These are phyloP conservation scores for Lagenorhynchus albirostris DNA, from an alignment of 2,113 vertebrate species.

Conservation along the genomic window DNA sequence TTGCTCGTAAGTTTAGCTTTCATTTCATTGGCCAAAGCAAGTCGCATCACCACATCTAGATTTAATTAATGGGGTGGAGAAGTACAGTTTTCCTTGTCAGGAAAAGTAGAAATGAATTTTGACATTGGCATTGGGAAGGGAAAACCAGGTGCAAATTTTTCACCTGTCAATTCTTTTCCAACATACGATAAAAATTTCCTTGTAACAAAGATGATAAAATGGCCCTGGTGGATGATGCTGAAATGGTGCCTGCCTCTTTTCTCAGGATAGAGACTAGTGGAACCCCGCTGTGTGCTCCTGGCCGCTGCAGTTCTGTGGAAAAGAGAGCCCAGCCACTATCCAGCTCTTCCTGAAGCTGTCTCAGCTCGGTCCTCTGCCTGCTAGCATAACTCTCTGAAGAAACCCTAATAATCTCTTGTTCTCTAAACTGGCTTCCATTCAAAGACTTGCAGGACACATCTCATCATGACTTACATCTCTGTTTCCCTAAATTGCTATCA, in stretches of 20 bases:
- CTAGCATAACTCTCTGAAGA: neutral
- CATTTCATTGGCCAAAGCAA: neutral
- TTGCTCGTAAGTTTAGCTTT: neutral
- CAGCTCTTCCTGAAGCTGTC: neutral
- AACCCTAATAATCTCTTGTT: neutral
- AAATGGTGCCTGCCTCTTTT: neutral
- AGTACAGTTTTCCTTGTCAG: neutral
- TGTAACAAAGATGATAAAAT: neutral
- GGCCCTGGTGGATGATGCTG: neutral
- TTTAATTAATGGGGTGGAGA: neutral
- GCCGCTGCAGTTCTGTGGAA: accelerated
- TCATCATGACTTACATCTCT: neutral
- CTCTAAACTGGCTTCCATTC: neutral
- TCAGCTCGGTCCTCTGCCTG: neutral
- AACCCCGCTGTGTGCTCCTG: neutral
- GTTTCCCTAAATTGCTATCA: neutral
- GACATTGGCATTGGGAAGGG: neutral
- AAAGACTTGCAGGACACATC: neutral
- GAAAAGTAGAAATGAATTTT: neutral
- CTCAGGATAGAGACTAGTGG: neutral
- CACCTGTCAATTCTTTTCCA: neutral
- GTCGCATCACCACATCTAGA: neutral
- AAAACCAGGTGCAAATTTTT: neutral
- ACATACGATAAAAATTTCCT: neutral
- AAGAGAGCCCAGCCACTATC: neutral